A percentile compares a stretch with the other conserved stretches of the same genome.
Conservation (phyloP, 2,113 vertebrate species). For the Tragelaphus imberbis region DNA sequence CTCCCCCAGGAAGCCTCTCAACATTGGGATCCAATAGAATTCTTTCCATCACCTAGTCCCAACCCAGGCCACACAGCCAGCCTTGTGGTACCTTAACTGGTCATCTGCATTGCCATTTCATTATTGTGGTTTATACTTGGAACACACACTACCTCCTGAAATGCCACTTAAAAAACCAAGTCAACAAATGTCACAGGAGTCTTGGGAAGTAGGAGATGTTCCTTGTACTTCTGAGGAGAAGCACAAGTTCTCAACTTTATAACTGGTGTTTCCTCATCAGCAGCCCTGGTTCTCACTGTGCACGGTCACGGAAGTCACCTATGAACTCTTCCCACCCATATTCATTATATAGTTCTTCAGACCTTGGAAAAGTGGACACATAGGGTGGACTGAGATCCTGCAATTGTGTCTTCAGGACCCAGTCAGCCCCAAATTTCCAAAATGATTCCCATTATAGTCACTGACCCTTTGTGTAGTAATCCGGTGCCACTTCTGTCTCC, state of each 20-base stretch:
- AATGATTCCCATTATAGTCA: background rate
- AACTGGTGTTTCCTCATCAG: background rate
- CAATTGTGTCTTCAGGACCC: too few species aligned
- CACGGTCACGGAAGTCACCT: background rate
- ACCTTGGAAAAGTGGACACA: background rate
- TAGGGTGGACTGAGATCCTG: background rate
- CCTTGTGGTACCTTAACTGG: too few species aligned
- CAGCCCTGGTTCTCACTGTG: too few species aligned
- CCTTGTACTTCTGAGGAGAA: background rate
- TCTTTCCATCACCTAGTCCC: background rate
- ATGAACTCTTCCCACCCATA: background rate
- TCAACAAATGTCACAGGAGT: background rate
- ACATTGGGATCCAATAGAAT: background rate
- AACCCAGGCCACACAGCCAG: background rate
- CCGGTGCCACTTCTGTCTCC: background rate
- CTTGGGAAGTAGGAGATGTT: background rate
- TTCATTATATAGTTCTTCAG: background rate
- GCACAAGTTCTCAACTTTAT: accelerated
- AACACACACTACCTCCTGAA: background rate
- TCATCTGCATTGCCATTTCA: background rate
- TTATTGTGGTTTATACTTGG: background rate
- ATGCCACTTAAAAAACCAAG: background rate
- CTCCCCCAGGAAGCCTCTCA: background rate
- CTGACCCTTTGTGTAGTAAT: too few species aligned
- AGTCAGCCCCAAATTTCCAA: too few species aligned